Evolutionary conservation across 2,797 vertebrate genomes (phyloP).

Genomic region (Mormyrops attenuatus): DNA sequence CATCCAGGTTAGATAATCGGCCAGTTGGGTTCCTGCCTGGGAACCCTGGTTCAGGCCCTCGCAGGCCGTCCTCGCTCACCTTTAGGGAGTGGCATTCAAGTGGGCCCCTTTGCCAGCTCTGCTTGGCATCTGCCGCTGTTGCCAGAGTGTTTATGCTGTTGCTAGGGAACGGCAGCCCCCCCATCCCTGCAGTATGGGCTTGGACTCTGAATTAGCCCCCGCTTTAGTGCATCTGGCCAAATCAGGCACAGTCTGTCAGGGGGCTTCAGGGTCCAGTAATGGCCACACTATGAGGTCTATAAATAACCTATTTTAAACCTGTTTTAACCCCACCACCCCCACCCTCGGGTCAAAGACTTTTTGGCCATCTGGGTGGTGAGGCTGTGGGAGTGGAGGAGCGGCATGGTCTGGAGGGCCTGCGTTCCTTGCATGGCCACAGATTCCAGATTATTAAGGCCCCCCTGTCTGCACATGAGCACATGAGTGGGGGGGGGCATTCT

Average conservation of each 20-base stretch:
- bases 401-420: slow-evolving; percentile 44
- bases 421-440: slow-evolving; percentile 59
- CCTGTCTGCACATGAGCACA: slow-evolving; percentile 29
- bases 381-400: slow-evolving; percentile 27
- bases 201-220: slow-evolving; percentile 34
- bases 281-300: slow-evolving; percentile 59
- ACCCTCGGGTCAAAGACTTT: background rate
- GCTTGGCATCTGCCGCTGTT: slow-evolving; percentile 36
- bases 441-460: slow-evolving; percentile 59
- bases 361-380: slow-evolving; percentile 7
- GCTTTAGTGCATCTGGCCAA: slow-evolving; percentile 26
- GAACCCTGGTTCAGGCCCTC: background rate
- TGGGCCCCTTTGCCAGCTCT: background rate
- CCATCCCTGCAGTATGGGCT: background rate
- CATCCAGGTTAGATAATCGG: background rate
- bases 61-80: background rate
- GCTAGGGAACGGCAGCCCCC: slow-evolving; percentile 42
- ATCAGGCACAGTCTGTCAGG: slow-evolving; percentile 33
- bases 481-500: background rate
- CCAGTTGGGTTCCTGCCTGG: background rate
- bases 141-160: slow-evolving; percentile 55
- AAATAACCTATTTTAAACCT: slow-evolving; percentile 41
- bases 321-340: background rate
- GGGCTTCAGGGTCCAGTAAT: slow-evolving; percentile 45
- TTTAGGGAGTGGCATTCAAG: background rate